A percentile compares a stretch with the other conserved stretches of the same genome.
Evolutionary conservation across 2,888 invertebrate genomes (phyloP).

Genomic region (Abrostola tripartita): DNA sequence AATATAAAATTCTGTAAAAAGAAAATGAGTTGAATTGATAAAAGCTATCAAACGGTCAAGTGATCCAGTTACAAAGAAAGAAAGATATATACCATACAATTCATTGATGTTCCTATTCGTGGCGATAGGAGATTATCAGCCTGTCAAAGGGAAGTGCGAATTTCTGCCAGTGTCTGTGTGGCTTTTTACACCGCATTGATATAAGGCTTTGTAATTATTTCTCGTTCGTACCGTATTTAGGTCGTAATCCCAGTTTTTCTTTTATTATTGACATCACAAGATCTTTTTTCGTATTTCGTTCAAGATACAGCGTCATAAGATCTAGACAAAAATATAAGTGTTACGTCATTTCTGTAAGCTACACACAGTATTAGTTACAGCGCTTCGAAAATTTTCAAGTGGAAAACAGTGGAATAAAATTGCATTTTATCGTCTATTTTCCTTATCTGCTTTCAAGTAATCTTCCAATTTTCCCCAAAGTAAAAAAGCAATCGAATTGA

Average conservation of each 20-base stretch:
- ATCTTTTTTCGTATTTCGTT: background rate
- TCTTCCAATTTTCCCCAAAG: constrained; percentile 7
- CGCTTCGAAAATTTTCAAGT: background rate
- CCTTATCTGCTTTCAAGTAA: background rate
- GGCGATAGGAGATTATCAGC: constrained; percentile 1
- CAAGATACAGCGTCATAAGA: too few relatives aligned
- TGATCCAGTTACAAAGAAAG: background rate
- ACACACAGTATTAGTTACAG: background rate
- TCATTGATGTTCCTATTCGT: background rate
- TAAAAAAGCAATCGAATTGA: constrained; percentile 28
- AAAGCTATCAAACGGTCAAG: background rate
- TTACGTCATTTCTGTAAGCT: background rate
- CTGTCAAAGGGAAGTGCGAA: background rate
- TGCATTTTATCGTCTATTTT: background rate
- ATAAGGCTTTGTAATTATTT: constrained; percentile 3
- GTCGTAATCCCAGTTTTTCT: background rate
- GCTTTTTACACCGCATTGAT: background rate
- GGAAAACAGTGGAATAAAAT: background rate
- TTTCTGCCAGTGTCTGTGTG: background rate
- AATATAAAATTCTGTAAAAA: too few relatives aligned
- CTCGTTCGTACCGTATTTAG: background rate
- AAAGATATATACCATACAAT: background rate
- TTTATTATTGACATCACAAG: background rate
- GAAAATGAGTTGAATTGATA: too few relatives aligned
- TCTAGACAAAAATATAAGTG: too few relatives aligned